Evolutionary conservation across 92 coral and sea anemone species (phyloP), one percentile per base, ranked within the genome.

Genomic region (Epizoanthus rinbou): DNA sequence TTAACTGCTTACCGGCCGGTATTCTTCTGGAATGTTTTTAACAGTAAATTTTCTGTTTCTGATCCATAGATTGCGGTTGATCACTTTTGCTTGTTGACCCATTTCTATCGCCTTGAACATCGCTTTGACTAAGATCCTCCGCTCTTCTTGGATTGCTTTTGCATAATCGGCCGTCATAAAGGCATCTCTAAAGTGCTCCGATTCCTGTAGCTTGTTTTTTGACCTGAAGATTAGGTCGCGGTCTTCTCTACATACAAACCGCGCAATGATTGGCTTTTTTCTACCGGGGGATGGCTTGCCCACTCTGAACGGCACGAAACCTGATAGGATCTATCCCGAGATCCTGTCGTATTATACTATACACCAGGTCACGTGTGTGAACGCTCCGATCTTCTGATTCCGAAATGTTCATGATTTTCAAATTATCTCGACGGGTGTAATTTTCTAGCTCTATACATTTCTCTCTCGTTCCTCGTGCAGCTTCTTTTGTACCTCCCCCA

Each of bases 81-180:
- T 28, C 31, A 31, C 73, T 28, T 67, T 67, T 28, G 73, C 73
- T 25, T 67, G 43, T 28, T 67, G 43, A 17, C 43, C 73, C 43
- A 47, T 7, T 8, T 67, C 73, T 23, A 15, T 67, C 5, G 47
- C 73, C 33, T 66, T 66, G 17, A n/a, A 45, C 45, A 67, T 67
- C 1, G 73, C 69, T 64, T 64, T 64, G 11, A 67, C 35, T 18
- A 25, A 25, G n/a, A 28, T 4, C 31, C 31, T 23, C 31, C 31
- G 31, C 31, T 28, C 31, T 28, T 28, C 31, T 28, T 28, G 31
- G 31, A 28, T 28, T 28, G 73, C 73, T n/a, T 67, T 67, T 9
- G 73, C 73, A 18, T 67, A 67, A 47, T 67, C 73, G 5, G 28
- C 43, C 39, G 43, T 67, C 35, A 67, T 67, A 31, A 24, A 67